These are phyloP conservation scores for Trachelus troglodyta DNA, from an alignment of 2,888 invertebrate genomes.

Conservation along the genomic window DNA sequence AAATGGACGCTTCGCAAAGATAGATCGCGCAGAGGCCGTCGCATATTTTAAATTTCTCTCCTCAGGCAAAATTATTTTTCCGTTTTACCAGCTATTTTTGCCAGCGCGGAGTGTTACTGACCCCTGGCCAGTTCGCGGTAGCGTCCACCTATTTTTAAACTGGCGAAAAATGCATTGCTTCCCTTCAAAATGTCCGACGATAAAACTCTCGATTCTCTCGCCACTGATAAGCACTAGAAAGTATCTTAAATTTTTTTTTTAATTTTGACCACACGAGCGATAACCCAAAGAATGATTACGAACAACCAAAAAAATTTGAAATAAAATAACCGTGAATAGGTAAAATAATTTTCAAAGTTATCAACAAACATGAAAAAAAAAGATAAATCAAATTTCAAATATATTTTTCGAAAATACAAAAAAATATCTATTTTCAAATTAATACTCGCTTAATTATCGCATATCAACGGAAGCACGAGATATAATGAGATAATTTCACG, in stretches of 20 bases:
- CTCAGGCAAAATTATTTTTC: conserved; percentile 46
- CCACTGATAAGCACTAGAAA: too few species aligned
- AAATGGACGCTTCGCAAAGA: neutral
- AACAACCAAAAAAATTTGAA: too few species aligned
- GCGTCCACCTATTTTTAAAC: conserved; percentile 62
- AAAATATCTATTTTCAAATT: neutral
- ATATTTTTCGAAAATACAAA: neutral
- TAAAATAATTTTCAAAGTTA: too few species aligned
- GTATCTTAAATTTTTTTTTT: too few species aligned
- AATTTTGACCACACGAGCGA: too few species aligned
- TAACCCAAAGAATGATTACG: too few species aligned
- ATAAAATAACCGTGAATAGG: too few species aligned
- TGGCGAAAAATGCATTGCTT: conserved; percentile 60
- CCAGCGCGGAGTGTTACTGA: conserved; percentile 59
- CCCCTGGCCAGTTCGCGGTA: conserved; percentile 62
- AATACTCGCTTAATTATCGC: conserved; percentile 8
- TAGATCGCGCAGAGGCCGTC: neutral
- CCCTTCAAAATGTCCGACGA: conserved; percentile 24
- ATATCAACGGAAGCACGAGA: neutral
- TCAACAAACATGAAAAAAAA: neutral
- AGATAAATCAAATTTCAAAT: neutral
- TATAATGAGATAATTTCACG: conserved; percentile 2
- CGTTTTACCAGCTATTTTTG: conserved; percentile 58
- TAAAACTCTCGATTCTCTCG: neutral
- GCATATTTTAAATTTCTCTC: conserved; percentile 8